Conservation (phyloP, 1,140 invertebrate genomes). For the Choristoneura fumiferana region DNA sequence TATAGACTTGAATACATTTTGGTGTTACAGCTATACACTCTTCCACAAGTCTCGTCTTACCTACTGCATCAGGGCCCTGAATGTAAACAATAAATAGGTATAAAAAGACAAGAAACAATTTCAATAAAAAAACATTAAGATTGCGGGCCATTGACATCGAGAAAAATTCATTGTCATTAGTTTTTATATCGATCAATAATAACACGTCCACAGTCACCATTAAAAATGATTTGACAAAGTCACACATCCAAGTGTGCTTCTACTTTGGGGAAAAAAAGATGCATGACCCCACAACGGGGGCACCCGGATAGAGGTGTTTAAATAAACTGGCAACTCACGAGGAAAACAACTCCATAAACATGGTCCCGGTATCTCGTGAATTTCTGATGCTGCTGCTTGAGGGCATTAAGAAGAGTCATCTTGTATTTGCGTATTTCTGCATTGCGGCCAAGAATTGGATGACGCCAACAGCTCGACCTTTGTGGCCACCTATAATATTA, state of each 20-base stretch:
- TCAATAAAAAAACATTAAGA: too few relatives aligned
- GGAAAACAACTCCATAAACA: conserved; percentile 53
- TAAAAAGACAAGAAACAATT: too few relatives aligned
- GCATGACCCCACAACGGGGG: too few relatives aligned
- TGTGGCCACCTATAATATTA: conserved; percentile 30
- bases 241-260: too few relatives aligned
- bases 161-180: too few relatives aligned
- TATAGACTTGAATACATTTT: conserved; percentile 56
- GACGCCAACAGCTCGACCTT: conserved; percentile 13
- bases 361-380: conserved; percentile 48
- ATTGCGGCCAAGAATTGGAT: conserved; percentile 41
- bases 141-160: too few relatives aligned
- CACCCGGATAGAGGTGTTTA: too few relatives aligned
- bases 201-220: too few relatives aligned
- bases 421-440: conserved; percentile 41
- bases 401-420: conserved; percentile 30
- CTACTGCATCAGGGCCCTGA: conserved; percentile 78
- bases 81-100: too few relatives aligned
- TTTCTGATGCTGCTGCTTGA: conserved; percentile 31
- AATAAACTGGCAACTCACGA: conserved; percentile 41
- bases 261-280: too few relatives aligned
- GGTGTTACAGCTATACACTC: conserved; percentile 77
- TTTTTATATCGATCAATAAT: too few relatives aligned
- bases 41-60: conserved; percentile 80
- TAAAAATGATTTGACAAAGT: too few relatives aligned